Base-by-base conservation (phyloP, 53 echinoderm and acorn worm species). In the Henricia sp. region DNA sequence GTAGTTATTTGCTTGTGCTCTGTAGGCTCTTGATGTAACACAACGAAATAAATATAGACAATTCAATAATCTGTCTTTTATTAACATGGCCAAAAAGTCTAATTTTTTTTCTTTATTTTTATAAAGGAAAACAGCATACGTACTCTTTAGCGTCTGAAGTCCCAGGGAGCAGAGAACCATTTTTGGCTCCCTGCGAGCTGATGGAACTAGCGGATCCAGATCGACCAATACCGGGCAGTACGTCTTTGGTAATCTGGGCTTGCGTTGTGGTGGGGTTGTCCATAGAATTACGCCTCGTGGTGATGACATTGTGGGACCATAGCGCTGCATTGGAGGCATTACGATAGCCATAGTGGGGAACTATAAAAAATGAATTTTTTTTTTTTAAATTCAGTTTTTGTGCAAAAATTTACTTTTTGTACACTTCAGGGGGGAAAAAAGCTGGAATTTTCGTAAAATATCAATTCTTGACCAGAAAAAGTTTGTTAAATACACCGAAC, bases 301-400 rank as follows among this genome's bases (percentile, higher is more conserved):
- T 64, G 25, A 35, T 0, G 38, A 16, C 9, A 6, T 25, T 50
- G 41, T 90, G 83, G 25, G 70, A 74, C 94, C 94, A 94, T 21
- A 94, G 71, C 12, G 84, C 86, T 10, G 90, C 70, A 41, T 71
- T 77, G 62, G 94, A 89, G 21, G 94, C 86, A 80, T 94, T 94
- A 30, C 94, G 91, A 36, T 94, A 89, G 13, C 82, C 85, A 16
- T 67, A 67, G 3, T 74, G 78, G 8, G 80, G 86, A 1, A 74
- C 85, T 63, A 66, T 33, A 19, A 40, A 14, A 41, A 38, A 27
- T 37, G 71, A 39, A 70, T 19, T 29, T 14, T 8, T 17, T 29
- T 8, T 9, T 12, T 24, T 21, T 27, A n/a, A n/a, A n/a, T n/a
- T n/a, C n/a, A n/a, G n/a, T n/a, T n/a, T n/a, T n/a, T n/a, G n/a